phyloP scores from a whole-genome alignment of 1,140 invertebrate genomes.

The Drosophila jambulina region DNA sequence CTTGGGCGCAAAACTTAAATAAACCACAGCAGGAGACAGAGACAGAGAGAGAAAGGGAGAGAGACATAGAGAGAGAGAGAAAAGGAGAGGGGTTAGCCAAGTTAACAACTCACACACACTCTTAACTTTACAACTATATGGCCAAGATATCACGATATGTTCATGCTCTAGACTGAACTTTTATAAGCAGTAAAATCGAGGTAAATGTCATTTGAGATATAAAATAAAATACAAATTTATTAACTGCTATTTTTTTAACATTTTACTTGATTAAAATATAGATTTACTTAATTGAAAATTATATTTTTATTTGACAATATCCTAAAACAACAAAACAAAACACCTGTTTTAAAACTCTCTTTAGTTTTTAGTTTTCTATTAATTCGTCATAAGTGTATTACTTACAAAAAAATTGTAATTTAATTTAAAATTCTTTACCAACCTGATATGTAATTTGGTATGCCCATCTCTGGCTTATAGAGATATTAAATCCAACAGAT shows the following conservation, averaged over 20 bases:
- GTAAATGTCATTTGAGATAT: not conserved
- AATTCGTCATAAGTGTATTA: too few relatives aligned
- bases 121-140: constrained; percentile 8
- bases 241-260: not conserved
- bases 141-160: constrained; percentile 14
- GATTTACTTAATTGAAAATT: not conserved
- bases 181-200: constrained; percentile 1
- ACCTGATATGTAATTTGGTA: constrained; percentile 36
- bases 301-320: not conserved
- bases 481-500: constrained; percentile 46
- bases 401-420: constrained; percentile 1
- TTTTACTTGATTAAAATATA: not conserved
- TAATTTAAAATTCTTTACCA: constrained; percentile 21
- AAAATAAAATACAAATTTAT: not conserved
- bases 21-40: constrained; percentile 66
- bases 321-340: not conserved
- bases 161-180: constrained; percentile 13
- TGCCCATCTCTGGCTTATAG: constrained; percentile 46
- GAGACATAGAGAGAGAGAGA: not conserved
- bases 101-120: constrained; percentile 20
- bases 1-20: constrained; percentile 68
- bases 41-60: not conserved
- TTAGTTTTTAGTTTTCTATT: not conserved
- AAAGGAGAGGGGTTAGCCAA: constrained; percentile 17
- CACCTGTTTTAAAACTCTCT: not conserved